Conservation (phyloP, 2,797 vertebrate genomes). For the Caiman crocodilus region DNA sequence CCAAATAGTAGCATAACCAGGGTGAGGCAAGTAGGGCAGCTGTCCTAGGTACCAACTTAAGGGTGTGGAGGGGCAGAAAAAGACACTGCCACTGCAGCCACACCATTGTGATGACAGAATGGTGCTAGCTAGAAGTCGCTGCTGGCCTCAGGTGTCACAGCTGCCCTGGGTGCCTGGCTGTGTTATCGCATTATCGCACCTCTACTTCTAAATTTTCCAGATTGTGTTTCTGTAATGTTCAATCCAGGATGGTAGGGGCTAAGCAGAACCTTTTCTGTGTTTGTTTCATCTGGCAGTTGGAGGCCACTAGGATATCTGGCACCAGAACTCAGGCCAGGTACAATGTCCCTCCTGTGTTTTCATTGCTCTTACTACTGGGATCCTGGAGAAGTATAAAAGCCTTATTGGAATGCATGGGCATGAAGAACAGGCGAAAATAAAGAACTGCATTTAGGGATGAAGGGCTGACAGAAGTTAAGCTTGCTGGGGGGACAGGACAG, state of each 20-base stretch:
- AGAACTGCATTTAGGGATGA: background rate
- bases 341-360: background rate
- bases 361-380: background rate
- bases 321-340: rapidly evolving
- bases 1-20: too few relatives aligned
- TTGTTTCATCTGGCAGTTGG: background rate
- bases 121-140: too few relatives aligned
- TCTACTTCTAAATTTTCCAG: background rate
- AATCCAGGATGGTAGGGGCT: background rate
- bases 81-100: too few relatives aligned
- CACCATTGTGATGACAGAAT: too few relatives aligned
- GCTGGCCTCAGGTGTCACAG: too few relatives aligned
- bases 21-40: too few relatives aligned
- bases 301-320: background rate
- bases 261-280: background rate
- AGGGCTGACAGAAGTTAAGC: too few relatives aligned
- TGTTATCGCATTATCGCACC: too few relatives aligned
- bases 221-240: background rate
- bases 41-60: too few relatives aligned
- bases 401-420: background rate
- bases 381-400: background rate
- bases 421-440: background rate
- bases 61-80: too few relatives aligned
- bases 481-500: background rate
- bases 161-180: too few relatives aligned